Percentiles rank a stretch among this genome's conserved stretches.
Conservation (phyloP, 2,797 vertebrate genomes). For the Pseudochromis fuscus region DNA sequence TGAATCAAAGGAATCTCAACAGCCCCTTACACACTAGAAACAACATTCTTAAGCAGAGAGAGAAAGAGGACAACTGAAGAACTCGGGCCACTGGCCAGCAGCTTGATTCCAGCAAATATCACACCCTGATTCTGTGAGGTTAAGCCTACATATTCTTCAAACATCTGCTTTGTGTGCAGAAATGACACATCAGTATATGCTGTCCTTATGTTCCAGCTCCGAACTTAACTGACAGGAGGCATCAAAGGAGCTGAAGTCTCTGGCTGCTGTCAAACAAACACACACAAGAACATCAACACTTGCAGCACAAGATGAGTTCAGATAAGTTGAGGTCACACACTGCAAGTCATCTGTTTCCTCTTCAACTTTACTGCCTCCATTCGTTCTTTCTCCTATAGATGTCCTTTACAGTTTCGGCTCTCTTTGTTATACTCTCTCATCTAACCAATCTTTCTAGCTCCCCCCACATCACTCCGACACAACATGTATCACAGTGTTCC, state of each 20-base stretch:
- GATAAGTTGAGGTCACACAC: conserved; percentile 20
- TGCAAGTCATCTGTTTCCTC: conserved; percentile 22
- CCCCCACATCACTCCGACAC: conserved; percentile 6
- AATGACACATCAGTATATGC: conserved; percentile 36
- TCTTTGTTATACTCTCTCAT: background rate
- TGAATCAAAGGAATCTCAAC: conserved; percentile 64
- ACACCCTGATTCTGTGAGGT: conserved; percentile 56
- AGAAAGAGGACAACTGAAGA: conserved; percentile 39
- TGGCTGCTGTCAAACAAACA: conserved; percentile 20
- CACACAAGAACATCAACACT: conserved; percentile 15
- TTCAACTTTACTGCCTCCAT: conserved; percentile 14
- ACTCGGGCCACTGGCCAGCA: conserved; percentile 33
- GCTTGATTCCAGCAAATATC: conserved; percentile 55
- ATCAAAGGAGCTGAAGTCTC: conserved; percentile 24
- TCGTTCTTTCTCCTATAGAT: background rate
- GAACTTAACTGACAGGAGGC: conserved; percentile 26
- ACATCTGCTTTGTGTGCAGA: conserved; percentile 60
- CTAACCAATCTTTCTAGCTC: background rate
- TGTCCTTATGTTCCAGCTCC: conserved; percentile 22
- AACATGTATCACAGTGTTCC: conserved; percentile 17
- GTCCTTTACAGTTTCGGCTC: conserved; percentile 4
- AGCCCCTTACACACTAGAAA: conserved; percentile 50
- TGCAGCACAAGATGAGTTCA: conserved; percentile 27
- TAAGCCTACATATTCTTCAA: conserved; percentile 37
- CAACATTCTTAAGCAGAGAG: conserved; percentile 50